These are phyloP conservation scores for Ectropis grisescens DNA, from an alignment of 1,140 invertebrate genomes.

Conservation along the genomic window DNA sequence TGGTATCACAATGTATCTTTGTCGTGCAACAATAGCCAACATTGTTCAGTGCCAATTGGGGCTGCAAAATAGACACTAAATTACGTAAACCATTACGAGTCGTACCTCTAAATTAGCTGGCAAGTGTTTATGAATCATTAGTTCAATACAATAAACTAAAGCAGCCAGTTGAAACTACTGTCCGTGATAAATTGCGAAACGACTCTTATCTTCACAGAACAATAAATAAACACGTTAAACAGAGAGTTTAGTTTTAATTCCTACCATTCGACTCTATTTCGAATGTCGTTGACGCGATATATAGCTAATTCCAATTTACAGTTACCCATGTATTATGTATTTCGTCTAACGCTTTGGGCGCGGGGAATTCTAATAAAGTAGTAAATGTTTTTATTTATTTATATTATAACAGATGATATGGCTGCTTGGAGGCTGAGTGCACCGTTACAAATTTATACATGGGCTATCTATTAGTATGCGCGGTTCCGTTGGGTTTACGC, in stretches of 20 bases:
- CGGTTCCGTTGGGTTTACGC: conserved; percentile 45
- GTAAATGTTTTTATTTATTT: conserved; percentile 56
- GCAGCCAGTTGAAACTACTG: conserved; percentile 5
- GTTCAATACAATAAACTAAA: conserved; percentile 25
- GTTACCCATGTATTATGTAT: conserved; percentile 45
- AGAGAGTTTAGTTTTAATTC: conserved; percentile 18
- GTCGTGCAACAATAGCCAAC: conserved; percentile 51
- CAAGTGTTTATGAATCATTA: conserved; percentile 52
- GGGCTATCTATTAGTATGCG: conserved; percentile 52
- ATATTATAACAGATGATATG: conserved; percentile 30
- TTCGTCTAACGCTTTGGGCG: conserved; percentile 32
- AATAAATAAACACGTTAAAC: conserved; percentile 11
- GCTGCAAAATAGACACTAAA: conserved; percentile 54
- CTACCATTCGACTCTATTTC: conserved; percentile 11
- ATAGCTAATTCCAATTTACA: conserved; percentile 25
- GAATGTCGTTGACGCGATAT: conserved; percentile 16
- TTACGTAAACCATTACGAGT: conserved; percentile 52
- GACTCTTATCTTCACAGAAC: conserved; percentile 4
- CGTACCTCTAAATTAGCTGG: conserved; percentile 41
- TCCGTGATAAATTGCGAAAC: neutral
- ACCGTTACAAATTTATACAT: conserved; percentile 62
- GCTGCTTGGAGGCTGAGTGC: conserved; percentile 31
- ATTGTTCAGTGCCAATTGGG: conserved; percentile 53
- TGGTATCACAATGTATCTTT: conserved; percentile 52
- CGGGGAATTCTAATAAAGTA: conserved; percentile 51